These are phyloP conservation scores for Ramphastos sulfuratus DNA, from an alignment of 2,113 vertebrate genomes.

Conservation along the genomic window DNA sequence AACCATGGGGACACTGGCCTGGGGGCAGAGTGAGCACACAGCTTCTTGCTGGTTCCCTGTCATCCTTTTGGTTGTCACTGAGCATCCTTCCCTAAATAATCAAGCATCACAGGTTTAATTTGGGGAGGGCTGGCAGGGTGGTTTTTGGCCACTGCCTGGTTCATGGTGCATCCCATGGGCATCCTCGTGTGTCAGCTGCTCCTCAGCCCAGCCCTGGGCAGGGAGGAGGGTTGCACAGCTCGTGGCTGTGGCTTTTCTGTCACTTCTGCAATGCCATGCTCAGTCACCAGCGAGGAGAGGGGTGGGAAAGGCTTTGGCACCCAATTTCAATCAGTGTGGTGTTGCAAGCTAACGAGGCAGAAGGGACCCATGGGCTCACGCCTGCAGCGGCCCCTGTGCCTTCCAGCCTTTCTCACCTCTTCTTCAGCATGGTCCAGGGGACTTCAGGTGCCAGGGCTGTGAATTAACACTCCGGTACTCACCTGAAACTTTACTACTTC, in stretches of 20 bases:
- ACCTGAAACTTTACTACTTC: background rate
- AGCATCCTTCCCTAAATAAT: background rate
- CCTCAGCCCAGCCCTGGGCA: background rate
- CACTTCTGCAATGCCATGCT: background rate
- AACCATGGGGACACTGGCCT: rapidly evolving
- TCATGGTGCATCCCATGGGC: rapidly evolving
- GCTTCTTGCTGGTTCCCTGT: background rate
- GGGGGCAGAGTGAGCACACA: background rate
- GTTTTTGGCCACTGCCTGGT: background rate
- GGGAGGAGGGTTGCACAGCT: background rate
- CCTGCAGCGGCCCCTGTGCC: background rate
- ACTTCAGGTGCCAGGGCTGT: background rate
- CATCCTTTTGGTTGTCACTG: rapidly evolving
- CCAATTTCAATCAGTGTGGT: background rate
- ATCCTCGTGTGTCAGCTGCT: background rate
- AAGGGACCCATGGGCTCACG: rapidly evolving
- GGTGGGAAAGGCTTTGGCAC: background rate
- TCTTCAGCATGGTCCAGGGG: background rate
- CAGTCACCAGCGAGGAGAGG: rapidly evolving
- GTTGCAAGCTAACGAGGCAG: background rate
- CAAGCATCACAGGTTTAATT: background rate
- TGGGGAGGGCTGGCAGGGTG: background rate
- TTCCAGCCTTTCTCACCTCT: background rate
- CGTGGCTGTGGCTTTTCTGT: rapidly evolving
- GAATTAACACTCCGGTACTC: background rate